phyloP scores from a whole-genome alignment of 1,140 invertebrate species.

The Agrilus planipennis region DNA sequence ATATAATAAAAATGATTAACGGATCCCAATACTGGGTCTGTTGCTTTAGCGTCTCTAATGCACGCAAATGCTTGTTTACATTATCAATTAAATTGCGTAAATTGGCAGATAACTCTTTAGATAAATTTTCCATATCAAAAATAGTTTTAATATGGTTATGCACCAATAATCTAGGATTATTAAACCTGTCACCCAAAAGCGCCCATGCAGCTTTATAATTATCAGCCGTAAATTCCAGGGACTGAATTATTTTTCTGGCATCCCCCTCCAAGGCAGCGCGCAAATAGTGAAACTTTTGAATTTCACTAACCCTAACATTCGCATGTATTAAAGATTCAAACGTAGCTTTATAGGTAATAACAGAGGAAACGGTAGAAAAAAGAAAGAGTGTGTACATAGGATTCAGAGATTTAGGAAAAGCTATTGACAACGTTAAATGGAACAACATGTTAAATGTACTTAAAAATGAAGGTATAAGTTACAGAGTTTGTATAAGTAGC shows the following conservation, averaged over 20 bases:
- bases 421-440: no score
- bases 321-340: slow-evolving; percentile 19
- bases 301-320: slow-evolving; percentile 10
- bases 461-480: no score
- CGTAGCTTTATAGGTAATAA: no score
- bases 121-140: slow-evolving; percentile 7
- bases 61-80: slow-evolving; percentile 10
- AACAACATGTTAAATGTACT: no score
- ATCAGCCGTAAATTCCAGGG: slow-evolving; percentile 10
- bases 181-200: slow-evolving; percentile 5
- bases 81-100: slow-evolving; percentile 12
- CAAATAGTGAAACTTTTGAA: slow-evolving; percentile 26
- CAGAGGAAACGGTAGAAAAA: no score
- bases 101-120: slow-evolving; percentile 6
- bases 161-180: slow-evolving; percentile 11
- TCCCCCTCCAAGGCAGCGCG: slow-evolving; percentile 15
- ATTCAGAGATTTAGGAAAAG: no score
- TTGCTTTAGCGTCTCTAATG: slow-evolving; percentile 12
- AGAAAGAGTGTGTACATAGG: no score
- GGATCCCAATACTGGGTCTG: slow-evolving; percentile 13
- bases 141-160: slow-evolving; percentile 10
- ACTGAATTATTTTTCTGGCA: slow-evolving; percentile 16
- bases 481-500: no score
- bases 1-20: slow-evolving; percentile 12
- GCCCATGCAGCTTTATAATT: slow-evolving; percentile 10